Base-by-base conservation (phyloP, 2,113 vertebrate species). In the Fulmarus glacialis region DNA sequence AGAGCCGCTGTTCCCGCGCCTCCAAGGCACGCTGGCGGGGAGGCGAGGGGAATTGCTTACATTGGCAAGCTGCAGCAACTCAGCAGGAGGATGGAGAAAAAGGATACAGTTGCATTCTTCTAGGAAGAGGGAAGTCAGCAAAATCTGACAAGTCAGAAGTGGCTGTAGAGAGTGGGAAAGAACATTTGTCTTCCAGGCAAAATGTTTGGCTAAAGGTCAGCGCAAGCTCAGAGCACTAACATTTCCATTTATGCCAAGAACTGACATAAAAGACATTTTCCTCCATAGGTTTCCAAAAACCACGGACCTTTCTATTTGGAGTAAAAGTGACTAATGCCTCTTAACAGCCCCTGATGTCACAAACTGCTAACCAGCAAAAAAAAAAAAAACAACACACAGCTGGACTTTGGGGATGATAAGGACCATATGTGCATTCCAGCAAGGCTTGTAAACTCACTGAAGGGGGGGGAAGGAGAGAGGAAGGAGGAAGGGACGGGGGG, bases 351-450 rank as follows among this genome's bases (percentile, higher is more conserved):
- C 91, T 93, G 82, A 73, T 94, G 96, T 97, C 95, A 91, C 97
- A 94, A 96, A 98, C 80, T 97, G 95, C 98, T 98, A 97, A 98
- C 85, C 81, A 82, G 87, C 40, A 40, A 60, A 94, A 36, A 75
- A 72, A 53, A 90, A 93, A n/a, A 15, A 42, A 42, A 34, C n/a
- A n/a, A n/a, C n/a, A n/a, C n/a, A n/a, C n/a, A 14, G 24, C 88
- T 59, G 88, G 30, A 56, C 97, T 93, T 95, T 8, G 9, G 85
- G 88, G 90, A 90, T 94, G 97, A 98, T 96, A 93, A 96, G 96
- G 96, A 97, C 97, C 98, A 98, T 96, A 96, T 98, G 98, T 97
- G 96, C 97, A 98, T 98, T 98, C 98, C 98, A 97, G 90, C 70
- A 78, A 93, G 81, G 60, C 96, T 71, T 87, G 87, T 96, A 93